Base-by-base conservation (phyloP, 2,113 vertebrate genomes). In the Galemys pyrenaicus region DNA sequence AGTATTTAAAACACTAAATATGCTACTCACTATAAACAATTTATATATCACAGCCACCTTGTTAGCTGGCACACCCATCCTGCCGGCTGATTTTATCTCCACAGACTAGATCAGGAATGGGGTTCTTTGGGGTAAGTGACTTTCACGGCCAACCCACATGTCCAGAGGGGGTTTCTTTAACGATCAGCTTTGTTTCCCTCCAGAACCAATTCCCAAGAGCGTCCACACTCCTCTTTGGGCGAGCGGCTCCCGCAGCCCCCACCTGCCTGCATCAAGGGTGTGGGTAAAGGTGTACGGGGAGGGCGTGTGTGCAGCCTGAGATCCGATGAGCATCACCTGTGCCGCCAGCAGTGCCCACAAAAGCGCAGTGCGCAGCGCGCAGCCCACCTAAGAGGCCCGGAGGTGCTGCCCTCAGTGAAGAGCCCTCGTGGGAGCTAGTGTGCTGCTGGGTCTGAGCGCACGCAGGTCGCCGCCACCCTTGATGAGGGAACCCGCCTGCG, bases 351-450 rank as follows among this genome's bases (percentile, higher is more conserved):
- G 20, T 1, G 5, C 5, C 3, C 15, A 13, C 58, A 49, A 39
- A 35, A 39, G 16, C 44, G 71, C 12, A 3, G 8, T 0, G 3
- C 46, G 3, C 11, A 35, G n/a, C n/a, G n/a, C n/a, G n/a, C n/a
- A 65, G 39, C 46, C 46, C 13, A 3, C 6, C 8, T 2, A 20
- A 79, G 49, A 4, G 0, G 7, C 30, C 26, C 2, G 6, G 13
- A 2, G 32, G 58, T 0, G 8, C 82, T 9, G 9, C 35, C 35
- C 5, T 11, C n/a, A 1, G 2, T 5, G 22, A 8, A 54, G 0
- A 15, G 62, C 58, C 3, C 0, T 0, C 6, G 4, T 56, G 58
- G 35, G 20, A 20, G 39, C 65, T 6, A 15, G 24, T 12, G 44
- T 3, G 24, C 9, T 24, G 24, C 46, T 17, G 49, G 17, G 6